These are phyloP conservation scores for Scaptomyza caliginosa DNA, from an alignment of 2,888 invertebrate species.

Conservation along the genomic window DNA sequence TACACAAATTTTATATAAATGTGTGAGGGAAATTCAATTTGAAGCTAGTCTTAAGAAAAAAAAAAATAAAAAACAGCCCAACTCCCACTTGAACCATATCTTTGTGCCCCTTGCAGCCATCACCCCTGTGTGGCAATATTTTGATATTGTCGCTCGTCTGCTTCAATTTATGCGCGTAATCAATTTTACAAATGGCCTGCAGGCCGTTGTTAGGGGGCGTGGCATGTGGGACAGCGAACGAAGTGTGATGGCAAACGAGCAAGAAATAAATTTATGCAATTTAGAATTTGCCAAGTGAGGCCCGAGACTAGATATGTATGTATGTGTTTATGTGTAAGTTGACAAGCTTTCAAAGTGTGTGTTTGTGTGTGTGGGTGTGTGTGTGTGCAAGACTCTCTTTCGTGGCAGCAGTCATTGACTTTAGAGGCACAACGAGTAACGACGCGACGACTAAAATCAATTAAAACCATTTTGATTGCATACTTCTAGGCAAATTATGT, in stretches of 20 bases:
- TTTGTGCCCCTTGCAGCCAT: slow-evolving; percentile 18
- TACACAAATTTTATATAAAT: slow-evolving; percentile 39
- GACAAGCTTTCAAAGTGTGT: background rate
- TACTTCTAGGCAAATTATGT: slow-evolving; percentile 54
- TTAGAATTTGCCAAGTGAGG: slow-evolving; percentile 66
- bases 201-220: slow-evolving; percentile 51
- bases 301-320: slow-evolving; percentile 17
- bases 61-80: slow-evolving; percentile 6
- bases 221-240: slow-evolving; percentile 1
- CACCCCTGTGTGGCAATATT: slow-evolving; percentile 50
- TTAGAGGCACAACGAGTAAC: slow-evolving; percentile 50
- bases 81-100: background rate
- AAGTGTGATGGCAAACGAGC: slow-evolving; percentile 24
- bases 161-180: slow-evolving; percentile 81
- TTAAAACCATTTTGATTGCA: slow-evolving; percentile 78
- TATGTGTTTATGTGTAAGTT: background rate
- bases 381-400: slow-evolving; percentile 18
- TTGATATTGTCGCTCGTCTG: slow-evolving; percentile 65
- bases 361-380: slow-evolving; percentile 13
- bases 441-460: slow-evolving; percentile 68
- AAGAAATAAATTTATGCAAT: slow-evolving; percentile 78
- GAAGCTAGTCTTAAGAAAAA: slow-evolving; percentile 47
- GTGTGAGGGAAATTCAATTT: slow-evolving; percentile 52
- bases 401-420: slow-evolving; percentile 64
- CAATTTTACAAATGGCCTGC: slow-evolving; percentile 80